These are phyloP conservation scores for Mallotus villosus DNA, from an alignment of 2,797 vertebrate species.

Conservation along the genomic window DNA sequence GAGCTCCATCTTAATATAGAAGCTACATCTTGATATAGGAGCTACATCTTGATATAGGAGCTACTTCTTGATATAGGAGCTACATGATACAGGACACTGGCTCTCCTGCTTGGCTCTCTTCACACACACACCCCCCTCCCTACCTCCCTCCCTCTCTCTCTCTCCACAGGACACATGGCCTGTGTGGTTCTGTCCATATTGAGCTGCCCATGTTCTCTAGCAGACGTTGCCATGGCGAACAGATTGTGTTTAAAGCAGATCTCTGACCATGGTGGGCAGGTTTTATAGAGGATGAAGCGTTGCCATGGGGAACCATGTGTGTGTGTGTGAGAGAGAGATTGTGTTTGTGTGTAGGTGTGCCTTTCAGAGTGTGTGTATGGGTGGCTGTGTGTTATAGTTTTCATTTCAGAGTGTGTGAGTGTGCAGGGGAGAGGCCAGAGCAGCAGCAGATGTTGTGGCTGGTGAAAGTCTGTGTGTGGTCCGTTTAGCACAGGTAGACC, in stretches of 20 bases:
- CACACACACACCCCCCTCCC: too few relatives aligned
- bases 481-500: conserved; percentile 6
- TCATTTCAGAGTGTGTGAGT: background rate
- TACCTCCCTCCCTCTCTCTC: too few relatives aligned
- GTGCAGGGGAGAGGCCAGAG: conserved; percentile 18
- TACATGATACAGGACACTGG: too few relatives aligned
- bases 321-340: conserved; percentile 6
- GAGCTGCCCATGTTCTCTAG: background rate
- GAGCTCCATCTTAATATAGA: too few relatives aligned
- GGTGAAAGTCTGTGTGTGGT: conserved; percentile 20
- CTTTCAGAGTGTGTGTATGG: background rate
- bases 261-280: conserved; percentile 51
- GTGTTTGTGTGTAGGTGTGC: background rate
- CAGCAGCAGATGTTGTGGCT: conserved; percentile 39
- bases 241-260: conserved; percentile 9
- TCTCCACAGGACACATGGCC: background rate
- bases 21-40: too few relatives aligned
- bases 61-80: too few relatives aligned
- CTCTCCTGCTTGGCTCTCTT: too few relatives aligned
- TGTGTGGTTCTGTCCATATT: background rate
- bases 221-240: background rate
- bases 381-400: background rate
- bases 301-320: conserved; percentile 62
- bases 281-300: conserved; percentile 49
- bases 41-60: too few relatives aligned